A percentile compares a stretch with the other conserved stretches of the same genome.
phyloP scores from a whole-genome alignment of 1,140 invertebrate genomes.

The Littorina saxatilis region DNA sequence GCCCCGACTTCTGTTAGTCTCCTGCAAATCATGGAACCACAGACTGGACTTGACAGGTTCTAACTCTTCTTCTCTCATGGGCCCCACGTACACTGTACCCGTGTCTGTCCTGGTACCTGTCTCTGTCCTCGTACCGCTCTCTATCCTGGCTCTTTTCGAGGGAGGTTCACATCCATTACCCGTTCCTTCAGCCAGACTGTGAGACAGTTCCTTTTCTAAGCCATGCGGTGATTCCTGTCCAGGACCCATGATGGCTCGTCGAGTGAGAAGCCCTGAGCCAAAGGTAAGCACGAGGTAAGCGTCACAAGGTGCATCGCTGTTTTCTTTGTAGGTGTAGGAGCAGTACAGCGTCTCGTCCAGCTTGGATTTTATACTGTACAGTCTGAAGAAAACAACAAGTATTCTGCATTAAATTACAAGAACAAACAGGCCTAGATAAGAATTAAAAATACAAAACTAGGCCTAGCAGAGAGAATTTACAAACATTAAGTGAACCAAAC shows the following conservation, averaged over 20 bases:
- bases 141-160: conserved; percentile 1
- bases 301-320: neutral
- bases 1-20: neutral
- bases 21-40: conserved; percentile 21
- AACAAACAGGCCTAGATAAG: too few relatives aligned
- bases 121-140: too few relatives aligned
- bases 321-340: conserved; percentile 28
- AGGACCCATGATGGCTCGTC: conserved; percentile 16
- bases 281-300: conserved; percentile 23
- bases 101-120: too few relatives aligned
- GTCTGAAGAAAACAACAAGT: neutral
- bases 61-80: conserved; percentile 1
- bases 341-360: conserved; percentile 36
- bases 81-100: conserved; percentile 11
- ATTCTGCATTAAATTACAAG: too few relatives aligned
- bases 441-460: too few relatives aligned
- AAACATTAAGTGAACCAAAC: too few relatives aligned
- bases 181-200: neutral
- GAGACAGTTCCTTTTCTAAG: too few relatives aligned
- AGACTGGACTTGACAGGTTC: neutral
- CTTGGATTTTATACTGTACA: conserved; percentile 6
- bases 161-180: neutral
- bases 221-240: too few relatives aligned
- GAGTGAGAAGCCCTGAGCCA: conserved; percentile 18
- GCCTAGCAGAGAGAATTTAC: too few relatives aligned